Percentiles rank a stretch among this genome's conserved stretches.
Conservation (phyloP, 2,113 vertebrate genomes). For the Prinia subflava region DNA sequence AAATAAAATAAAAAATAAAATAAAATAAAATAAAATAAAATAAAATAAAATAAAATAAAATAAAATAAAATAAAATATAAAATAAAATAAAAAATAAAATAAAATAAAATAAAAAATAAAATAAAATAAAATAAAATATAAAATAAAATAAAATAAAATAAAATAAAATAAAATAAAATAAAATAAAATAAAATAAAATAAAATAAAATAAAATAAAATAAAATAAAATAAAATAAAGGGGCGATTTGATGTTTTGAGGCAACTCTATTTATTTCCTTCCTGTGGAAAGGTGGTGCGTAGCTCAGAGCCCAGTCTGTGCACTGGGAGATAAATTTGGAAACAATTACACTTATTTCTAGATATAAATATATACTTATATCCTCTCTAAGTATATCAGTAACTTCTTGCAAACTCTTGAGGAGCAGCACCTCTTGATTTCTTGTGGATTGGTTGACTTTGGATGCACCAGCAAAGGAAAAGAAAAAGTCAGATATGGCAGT, state of each 20-base stretch:
- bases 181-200: too few species aligned
- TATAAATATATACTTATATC: not conserved
- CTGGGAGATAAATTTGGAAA: not conserved
- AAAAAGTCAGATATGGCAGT: fast-evolving
- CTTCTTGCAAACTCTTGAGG: not conserved
- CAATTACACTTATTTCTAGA: fast-evolving
- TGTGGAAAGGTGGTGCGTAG: too few species aligned
- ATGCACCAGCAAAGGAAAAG: not conserved
- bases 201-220: too few species aligned
- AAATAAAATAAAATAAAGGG: not conserved
- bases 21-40: too few species aligned
- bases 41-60: too few species aligned
- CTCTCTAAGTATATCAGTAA: not conserved
- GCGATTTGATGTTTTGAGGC: not conserved
- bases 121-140: too few species aligned
- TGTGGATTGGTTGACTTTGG: not conserved
- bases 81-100: too few species aligned
- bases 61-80: too few species aligned
- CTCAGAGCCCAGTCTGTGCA: not conserved
- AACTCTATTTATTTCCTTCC: not conserved
- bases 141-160: too few species aligned
- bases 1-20: too few species aligned
- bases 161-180: too few species aligned
- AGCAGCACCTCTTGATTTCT: not conserved
- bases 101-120: too few species aligned